Conservation (phyloP, 2,113 vertebrate species). For the Mesitornis unicolor region DNA sequence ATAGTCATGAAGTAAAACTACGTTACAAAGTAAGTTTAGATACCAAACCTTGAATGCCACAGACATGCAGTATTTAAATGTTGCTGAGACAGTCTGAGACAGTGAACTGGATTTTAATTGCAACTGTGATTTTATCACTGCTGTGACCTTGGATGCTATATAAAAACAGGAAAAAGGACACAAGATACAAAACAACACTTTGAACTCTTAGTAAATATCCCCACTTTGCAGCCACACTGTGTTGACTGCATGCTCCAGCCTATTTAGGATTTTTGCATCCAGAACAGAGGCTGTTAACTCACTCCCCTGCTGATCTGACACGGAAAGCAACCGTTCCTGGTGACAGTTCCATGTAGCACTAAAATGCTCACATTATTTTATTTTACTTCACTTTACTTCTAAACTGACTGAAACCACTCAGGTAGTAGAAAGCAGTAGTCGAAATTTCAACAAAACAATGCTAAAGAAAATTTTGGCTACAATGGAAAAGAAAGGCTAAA, state of each 20-base stretch:
- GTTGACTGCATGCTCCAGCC: neutral
- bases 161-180: neutral
- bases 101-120: neutral
- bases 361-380: neutral
- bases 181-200: neutral
- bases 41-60: neutral
- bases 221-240: neutral
- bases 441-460: neutral
- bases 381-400: neutral
- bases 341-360: neutral
- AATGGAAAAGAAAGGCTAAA: neutral
- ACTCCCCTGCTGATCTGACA: neutral
- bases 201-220: neutral
- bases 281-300: neutral
- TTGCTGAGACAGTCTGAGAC: neutral
- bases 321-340: neutral
- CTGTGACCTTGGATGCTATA: neutral
- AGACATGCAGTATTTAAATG: neutral
- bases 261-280: neutral
- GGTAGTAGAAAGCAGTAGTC: neutral
- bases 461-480: neutral
- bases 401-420: neutral
- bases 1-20: neutral
- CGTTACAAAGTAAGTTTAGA: neutral
- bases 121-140: neutral